Percentiles rank a stretch among this genome's conserved stretches.
phyloP scores from a whole-genome alignment of 2,888 invertebrate genomes.

The Sesia apiformis region DNA sequence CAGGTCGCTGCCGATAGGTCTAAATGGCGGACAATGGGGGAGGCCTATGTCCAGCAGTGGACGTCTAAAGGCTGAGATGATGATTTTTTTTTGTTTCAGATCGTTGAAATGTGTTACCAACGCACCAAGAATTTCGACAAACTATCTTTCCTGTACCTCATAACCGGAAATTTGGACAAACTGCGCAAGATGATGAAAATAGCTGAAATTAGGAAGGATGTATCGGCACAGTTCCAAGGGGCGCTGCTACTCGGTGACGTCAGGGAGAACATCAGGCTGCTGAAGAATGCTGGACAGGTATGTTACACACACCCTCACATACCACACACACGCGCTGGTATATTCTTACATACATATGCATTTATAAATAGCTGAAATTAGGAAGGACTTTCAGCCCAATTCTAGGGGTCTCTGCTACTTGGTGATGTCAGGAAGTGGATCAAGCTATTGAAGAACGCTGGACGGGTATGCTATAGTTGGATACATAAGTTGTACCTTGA shows the following conservation, averaged over 20 bases:
- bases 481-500: too few species aligned
- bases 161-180: conserved; percentile 98
- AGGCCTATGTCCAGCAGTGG: too few species aligned
- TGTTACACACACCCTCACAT: not conserved
- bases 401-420: conserved; percentile 92
- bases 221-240: conserved; percentile 97
- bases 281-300: conserved; percentile 80
- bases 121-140: conserved; percentile 99
- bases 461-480: conserved; percentile 44
- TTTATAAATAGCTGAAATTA: conserved; percentile 93
- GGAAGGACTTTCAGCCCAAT: conserved; percentile 98
- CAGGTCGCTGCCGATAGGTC: too few species aligned
- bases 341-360: too few species aligned
- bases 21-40: too few species aligned
- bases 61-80: too few species aligned
- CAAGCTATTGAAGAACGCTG: conserved; percentile 84
- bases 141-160: conserved; percentile 96
- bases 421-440: conserved; percentile 95
- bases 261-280: conserved; percentile 88
- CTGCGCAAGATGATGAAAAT: conserved; percentile 99
- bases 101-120: conserved; percentile 99
- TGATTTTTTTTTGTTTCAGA: conserved; percentile 26
- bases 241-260: conserved; percentile 94
- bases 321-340: too few species aligned
- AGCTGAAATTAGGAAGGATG: conserved; percentile 97